Percentiles rank a stretch among this genome's conserved stretches.
These are phyloP conservation scores for Ammospiza maritima DNA, from an alignment of 2,797 vertebrate species.

Conservation along the genomic window DNA sequence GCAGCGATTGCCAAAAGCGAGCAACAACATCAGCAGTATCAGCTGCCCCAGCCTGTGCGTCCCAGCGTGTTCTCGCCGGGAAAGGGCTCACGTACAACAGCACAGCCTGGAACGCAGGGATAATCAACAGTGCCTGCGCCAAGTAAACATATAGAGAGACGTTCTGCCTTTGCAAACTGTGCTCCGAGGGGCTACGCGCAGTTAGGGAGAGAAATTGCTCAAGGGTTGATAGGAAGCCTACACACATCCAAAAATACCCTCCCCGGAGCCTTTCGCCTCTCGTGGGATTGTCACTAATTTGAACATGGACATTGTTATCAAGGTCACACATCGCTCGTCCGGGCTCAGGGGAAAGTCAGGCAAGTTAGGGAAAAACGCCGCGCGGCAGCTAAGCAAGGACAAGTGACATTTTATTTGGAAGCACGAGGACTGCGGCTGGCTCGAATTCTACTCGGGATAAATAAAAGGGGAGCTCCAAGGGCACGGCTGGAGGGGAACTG, in stretches of 20 bases:
- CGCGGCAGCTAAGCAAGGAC: background rate
- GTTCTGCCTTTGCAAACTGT: background rate
- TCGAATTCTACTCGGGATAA: background rate
- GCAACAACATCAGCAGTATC: background rate
- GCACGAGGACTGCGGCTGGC: background rate
- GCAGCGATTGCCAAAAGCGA: background rate
- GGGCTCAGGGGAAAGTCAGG: conserved; percentile 2
- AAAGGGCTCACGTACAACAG: conserved; percentile 12
- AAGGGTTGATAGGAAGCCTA: background rate
- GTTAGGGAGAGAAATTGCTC: background rate
- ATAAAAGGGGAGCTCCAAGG: background rate
- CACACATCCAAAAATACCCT: background rate
- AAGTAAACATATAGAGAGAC: background rate
- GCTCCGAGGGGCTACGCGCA: background rate
- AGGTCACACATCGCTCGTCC: conserved; percentile 23
- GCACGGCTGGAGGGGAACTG: background rate
- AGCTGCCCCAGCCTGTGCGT: background rate
- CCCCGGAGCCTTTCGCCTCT: background rate
- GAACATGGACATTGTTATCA: conserved; percentile 16
- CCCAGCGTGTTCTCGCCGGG: background rate
- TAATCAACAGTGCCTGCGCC: conserved; percentile 10
- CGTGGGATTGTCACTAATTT: background rate
- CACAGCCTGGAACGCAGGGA: background rate
- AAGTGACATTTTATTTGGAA: conserved; percentile 37
- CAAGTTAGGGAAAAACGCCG: background rate